Base-by-base conservation (phyloP, 2,113 vertebrate species). In the Peucedramus taeniatus region DNA sequence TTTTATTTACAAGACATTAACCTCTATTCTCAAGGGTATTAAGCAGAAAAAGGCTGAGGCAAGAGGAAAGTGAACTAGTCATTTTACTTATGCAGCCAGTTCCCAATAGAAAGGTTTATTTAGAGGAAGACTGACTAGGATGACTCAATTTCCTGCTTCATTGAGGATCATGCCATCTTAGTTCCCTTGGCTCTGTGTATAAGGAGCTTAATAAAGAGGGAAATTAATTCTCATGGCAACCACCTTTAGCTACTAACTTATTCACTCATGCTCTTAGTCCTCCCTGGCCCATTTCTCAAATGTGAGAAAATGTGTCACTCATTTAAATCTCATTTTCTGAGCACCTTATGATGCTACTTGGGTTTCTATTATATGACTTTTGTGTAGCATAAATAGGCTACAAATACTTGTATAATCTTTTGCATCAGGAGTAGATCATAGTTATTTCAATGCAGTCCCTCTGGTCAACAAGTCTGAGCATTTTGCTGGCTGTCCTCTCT, bases 121-220 rank as follows among this genome's bases (percentile, higher is more conserved):
- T 92, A 78, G 51, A 68, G 88, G 69, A 42, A 68, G 64, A 64
- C 68, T 86, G 64, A 78, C 64, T 83, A 70, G 51, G 83, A 93
- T 93, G 86, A 87, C 64, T 95, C 64, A 92, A 83, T 96, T 96
- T 96, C 92, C 68, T 95, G 93, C 90, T 94, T 96, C 92, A 92
- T 56, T 3, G 27, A 90, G 92, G 90, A 92, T 90, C 85, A 71
- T 45, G 60, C 64, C 76, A 81, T 90, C 47, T 93, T 81, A 90
- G 57, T 44, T 95, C 88, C 88, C 90, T 71, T 89, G 79, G 56
- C 83, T 95, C 68, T 70, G 16, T 59, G 45, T 78, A 47, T 81
- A 89, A 94, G 49, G 49, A 96, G 79, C 56, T 97, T 93, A 96
- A 96, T 93, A 90, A 96, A 88, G 59, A 86, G 45, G 51, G 87